phyloP scores from a whole-genome alignment of 1,140 invertebrate genomes.

The Aphelenchoides avenae region DNA sequence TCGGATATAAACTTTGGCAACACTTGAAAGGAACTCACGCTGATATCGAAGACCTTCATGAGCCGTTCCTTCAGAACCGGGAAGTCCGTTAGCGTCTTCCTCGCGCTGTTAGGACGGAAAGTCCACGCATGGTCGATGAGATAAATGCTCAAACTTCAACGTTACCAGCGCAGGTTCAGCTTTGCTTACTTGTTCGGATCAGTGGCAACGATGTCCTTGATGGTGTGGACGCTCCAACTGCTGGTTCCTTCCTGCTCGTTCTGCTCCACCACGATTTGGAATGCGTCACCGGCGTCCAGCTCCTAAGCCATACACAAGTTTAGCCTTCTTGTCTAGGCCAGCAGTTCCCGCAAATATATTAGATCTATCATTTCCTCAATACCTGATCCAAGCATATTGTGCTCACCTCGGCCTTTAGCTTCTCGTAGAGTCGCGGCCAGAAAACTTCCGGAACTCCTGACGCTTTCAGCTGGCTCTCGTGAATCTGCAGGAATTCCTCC shows the following conservation, averaged over 20 bases:
- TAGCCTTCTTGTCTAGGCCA: no score
- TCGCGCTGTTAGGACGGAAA: constrained; percentile 68
- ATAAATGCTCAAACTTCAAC: constrained; percentile 67
- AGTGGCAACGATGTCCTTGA: constrained; percentile 26
- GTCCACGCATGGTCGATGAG: constrained; percentile 86
- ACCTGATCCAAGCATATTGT: background rate
- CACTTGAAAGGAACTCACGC: constrained; percentile 43
- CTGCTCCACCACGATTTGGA: constrained; percentile 71
- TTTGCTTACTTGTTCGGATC: constrained; percentile 45
- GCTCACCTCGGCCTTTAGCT: constrained; percentile 66
- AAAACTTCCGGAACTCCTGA: constrained; percentile 70
- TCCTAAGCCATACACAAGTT: constrained; percentile 34
- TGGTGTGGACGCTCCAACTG: constrained; percentile 14
- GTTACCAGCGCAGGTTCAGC: background rate
- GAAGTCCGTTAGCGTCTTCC: constrained; percentile 66
- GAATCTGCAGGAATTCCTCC: constrained; percentile 60
- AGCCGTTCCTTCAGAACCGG: constrained; percentile 71
- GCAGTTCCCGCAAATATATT: no score
- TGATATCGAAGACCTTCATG: constrained; percentile 70
- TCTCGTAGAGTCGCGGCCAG: constrained; percentile 69
- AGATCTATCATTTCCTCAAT: background rate
- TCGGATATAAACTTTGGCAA: no score
- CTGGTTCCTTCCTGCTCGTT: constrained; percentile 62
- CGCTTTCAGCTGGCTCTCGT: constrained; percentile 68
- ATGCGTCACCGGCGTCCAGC: constrained; percentile 72